Percentiles rank a stretch among this genome's conserved stretches.
Evolutionary conservation across 2,888 invertebrate species (phyloP).

Genomic region (Microplitis deprimator): DNA sequence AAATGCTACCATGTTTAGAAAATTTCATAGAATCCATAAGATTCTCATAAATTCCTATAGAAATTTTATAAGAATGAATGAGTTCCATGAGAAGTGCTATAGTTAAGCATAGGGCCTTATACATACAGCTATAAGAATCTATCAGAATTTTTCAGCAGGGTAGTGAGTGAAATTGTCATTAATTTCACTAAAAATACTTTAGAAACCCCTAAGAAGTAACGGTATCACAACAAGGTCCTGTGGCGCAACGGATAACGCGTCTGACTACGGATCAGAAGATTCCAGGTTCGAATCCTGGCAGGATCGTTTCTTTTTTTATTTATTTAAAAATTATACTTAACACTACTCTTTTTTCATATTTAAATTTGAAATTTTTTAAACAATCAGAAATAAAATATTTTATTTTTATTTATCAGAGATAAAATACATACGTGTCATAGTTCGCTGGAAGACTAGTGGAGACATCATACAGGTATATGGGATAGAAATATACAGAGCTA

Average conservation of each 20-base stretch:
- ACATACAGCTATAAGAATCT: too few relatives aligned
- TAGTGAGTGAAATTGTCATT: too few relatives aligned
- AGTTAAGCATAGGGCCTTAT: too few relatives aligned
- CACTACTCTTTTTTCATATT: not conserved
- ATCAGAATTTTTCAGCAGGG: too few relatives aligned
- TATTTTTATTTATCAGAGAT: not conserved
- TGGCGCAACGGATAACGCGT: constrained; percentile 76
- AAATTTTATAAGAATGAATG: too few relatives aligned
- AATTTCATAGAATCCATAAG: too few relatives aligned
- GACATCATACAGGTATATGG: not conserved
- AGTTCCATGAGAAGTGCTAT: too few relatives aligned
- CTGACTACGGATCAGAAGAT: constrained; percentile 82
- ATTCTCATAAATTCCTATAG: too few relatives aligned
- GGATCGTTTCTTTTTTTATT: constrained; percentile 56
- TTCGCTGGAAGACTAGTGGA: not conserved
- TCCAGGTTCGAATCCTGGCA: constrained; percentile 73
- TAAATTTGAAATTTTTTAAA: too few relatives aligned
- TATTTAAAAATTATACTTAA: not conserved
- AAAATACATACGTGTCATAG: not conserved
- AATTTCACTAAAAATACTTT: not conserved
- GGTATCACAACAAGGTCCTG: constrained; percentile 54
- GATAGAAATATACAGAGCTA: not conserved
- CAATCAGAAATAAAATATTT: not conserved
- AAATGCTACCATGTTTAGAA: too few relatives aligned
- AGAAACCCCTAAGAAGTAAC: not conserved